Evolutionary conservation across 2,113 vertebrate genomes (phyloP), one percentile per base, ranked within the genome.

Genomic region (Dolichallabes microphthalmus): DNA sequence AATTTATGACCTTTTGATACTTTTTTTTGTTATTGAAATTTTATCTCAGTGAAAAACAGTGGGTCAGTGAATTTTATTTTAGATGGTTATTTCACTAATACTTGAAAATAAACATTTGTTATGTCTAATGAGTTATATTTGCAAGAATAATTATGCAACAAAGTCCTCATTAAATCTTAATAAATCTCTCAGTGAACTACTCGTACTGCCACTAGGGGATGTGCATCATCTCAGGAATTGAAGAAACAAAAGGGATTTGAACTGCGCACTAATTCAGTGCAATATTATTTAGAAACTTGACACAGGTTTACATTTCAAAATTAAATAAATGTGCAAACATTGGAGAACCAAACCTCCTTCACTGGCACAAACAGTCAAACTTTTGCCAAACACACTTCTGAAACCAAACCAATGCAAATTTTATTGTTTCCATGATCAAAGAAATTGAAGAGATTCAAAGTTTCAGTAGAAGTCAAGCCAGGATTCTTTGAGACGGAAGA

Each of bases 81-180:
- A 82, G 74, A 79, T 79, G 81, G 63, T 82, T 86, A 39, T 60
- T 75, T 74, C 50, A 74, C 25, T 82, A 68, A 87, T 87, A 87
- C 86, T 87, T 87, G 86, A 87, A 87, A 87, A 86, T 86, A 86
- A 86, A 85, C 64, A 58, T 71, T 68, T 83, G 82, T 84, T 73
- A 80, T 57, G 52, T 80, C 53, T 58, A 84, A 53, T 55, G 50
- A 19, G 27, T 73, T 5, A 20, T 25, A 68, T 53, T 58, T 69
- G 75, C 20, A 58, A 32, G 77, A 27, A 57, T 85, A 17, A 35
- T 57, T 71, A 20, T 30, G 15, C 60, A 81, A 66, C 25, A 58
- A 61, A 20, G 1, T 11, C 9, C 0, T 19, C 1, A 19, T 19
- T 55, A 52, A 45, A 12, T 20, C 50, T 76, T 25, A 27, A 55